Base-by-base conservation (phyloP, 2,888 invertebrate species). In the Sisyra terminalis region DNA sequence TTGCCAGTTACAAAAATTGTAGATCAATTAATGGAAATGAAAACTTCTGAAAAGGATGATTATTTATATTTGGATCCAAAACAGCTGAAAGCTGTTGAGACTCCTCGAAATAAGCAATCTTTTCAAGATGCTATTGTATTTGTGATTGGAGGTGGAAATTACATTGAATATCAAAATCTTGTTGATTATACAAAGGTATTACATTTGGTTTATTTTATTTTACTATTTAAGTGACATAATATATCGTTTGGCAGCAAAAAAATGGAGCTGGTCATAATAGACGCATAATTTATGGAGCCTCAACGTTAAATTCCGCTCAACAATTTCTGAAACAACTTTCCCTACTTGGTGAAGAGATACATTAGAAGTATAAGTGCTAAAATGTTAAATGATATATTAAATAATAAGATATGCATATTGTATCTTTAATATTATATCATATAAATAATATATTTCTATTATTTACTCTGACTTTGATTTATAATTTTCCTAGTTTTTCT, bases 101-200 rank as follows among this genome's bases (percentile, higher is more conserved):
- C 63, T 40, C 67, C 77, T 44, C 71, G 76, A 64, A 70, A 75
- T 66, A 63, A 74, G 56, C 57, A 73, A 52, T 75, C 80, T 48
- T 89, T 88, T 60, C 81, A 81, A 53, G 89, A 90, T 61, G 88
- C 88, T 3, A 79, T 90, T 45, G 89, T 92, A 8, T 92, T 92
- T 63, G 64, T 92, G 44, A 86, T 92, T 35, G 90, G 92, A 35
- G 90, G 90, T 46, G 90, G 98, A 39, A 97, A 96, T 70, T 99
- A 98, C 58, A 96, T 97, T 56, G 98, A 99, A 64, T 98, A 98
- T 63, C 97, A 97, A 63, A 98, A 99, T 71, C 73, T 99, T 46
- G 77, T 87, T 42, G 97, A 97, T 59, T 93, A 93, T 57, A 84
- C 86, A 29, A 93, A 87, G 73, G 81, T 81, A 58, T 3, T 29